Evolutionary conservation across 2,888 invertebrate genomes (phyloP).

Genomic region (Esperia sulphurella): DNA sequence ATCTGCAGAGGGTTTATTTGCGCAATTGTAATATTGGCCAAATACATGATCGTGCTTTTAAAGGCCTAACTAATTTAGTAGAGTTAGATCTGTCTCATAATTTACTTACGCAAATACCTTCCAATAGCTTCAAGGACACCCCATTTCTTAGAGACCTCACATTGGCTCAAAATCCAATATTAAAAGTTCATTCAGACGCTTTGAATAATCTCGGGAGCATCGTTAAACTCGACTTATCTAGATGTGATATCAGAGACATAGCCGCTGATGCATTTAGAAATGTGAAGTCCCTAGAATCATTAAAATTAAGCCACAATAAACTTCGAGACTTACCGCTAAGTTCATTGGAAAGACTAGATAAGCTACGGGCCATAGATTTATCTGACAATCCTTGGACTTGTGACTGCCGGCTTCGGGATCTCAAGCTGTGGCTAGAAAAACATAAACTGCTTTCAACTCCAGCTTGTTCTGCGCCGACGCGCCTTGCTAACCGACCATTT

Average conservation of each 20-base stretch:
- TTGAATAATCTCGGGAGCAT: constrained; percentile 87
- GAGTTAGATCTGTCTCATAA: constrained; percentile 94
- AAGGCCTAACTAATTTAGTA: constrained; percentile 92
- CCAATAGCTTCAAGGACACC: constrained; percentile 87
- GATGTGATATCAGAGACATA: constrained; percentile 88
- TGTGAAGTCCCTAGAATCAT: constrained; percentile 85
- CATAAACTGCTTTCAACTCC: constrained; percentile 89
- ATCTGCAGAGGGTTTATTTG: constrained; percentile 92
- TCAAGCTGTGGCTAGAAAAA: constrained; percentile 89
- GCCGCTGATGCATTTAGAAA: constrained; percentile 86
- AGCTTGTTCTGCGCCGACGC: constrained; percentile 85
- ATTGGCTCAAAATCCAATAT: constrained; percentile 89
- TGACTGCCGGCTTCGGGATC: constrained; percentile 89
- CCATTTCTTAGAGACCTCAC: constrained; percentile 90
- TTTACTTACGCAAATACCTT: constrained; percentile 88
- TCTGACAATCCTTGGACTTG: constrained; percentile 95
- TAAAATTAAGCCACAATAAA: constrained; percentile 90
- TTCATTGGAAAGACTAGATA: constrained; percentile 85
- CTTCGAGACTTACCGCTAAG: constrained; percentile 85
- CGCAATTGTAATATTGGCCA: constrained; percentile 91
- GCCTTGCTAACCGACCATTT: constrained; percentile 85
- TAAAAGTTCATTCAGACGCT: constrained; percentile 86
- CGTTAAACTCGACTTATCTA: constrained; percentile 90
- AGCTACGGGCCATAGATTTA: constrained; percentile 88
- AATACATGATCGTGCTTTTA: constrained; percentile 91